Conservation (phyloP, 2,888 invertebrate species). For the Ceriagrion tenellum region DNA sequence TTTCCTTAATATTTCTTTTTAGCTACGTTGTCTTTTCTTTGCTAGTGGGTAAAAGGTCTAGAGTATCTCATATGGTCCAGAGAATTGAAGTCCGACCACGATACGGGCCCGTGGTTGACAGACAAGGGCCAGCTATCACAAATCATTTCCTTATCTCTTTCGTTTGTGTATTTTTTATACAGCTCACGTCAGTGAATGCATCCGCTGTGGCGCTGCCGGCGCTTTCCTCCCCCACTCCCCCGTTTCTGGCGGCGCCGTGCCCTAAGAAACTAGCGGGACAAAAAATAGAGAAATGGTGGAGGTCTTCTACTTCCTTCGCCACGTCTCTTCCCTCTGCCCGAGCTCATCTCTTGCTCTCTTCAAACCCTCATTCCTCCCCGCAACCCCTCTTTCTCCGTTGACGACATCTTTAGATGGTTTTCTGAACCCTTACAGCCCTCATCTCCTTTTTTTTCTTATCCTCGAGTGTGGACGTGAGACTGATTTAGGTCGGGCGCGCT, state of each 20-base stretch:
- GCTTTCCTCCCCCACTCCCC: neutral
- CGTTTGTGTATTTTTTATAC: slow-evolving; percentile 3
- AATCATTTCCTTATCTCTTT: slow-evolving; percentile 57
- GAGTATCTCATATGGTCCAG: neutral
- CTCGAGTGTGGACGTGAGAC: neutral
- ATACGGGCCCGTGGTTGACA: slow-evolving; percentile 48
- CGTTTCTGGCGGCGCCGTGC: neutral
- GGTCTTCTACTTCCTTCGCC: neutral
- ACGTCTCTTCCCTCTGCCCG: neutral
- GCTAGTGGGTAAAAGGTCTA: neutral
- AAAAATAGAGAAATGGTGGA: neutral
- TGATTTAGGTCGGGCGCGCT: slow-evolving; percentile 31
- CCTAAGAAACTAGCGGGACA: neutral
- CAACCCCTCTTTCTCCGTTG: neutral
- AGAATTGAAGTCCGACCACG: neutral
- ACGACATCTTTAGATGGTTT: slow-evolving; percentile 57
- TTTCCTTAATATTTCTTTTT: neutral
- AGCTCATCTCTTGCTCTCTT: neutral
- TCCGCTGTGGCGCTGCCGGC: slow-evolving; percentile 33
- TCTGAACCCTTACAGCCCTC: slow-evolving; percentile 9
- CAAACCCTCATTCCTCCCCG: neutral
- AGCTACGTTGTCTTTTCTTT: neutral
- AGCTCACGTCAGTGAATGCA: slow-evolving; percentile 6
- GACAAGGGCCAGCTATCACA: slow-evolving; percentile 34
- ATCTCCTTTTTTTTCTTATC: neutral